Percentiles rank a stretch among this genome's conserved stretches.
Conservation (phyloP, 2,113 vertebrate species). For the Rhinogobius similis region DNA sequence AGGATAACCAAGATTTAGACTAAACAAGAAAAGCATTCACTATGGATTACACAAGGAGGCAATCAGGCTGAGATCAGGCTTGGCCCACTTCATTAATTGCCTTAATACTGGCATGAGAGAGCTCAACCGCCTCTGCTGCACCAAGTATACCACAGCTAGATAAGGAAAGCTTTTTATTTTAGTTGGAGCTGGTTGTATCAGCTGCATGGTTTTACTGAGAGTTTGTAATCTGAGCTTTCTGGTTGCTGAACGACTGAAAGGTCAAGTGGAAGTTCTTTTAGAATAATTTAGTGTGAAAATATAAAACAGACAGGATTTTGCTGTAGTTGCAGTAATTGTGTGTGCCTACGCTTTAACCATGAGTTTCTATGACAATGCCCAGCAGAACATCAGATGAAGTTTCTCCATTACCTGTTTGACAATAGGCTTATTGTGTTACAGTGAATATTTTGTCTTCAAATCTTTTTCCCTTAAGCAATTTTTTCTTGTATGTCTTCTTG, state of each 20-base stretch:
- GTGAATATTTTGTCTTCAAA: neutral
- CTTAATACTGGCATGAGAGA: slow-evolving; percentile 29
- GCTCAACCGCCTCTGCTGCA: slow-evolving; percentile 17
- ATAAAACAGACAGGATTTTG: neutral
- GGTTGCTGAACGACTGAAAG: neutral
- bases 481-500: too few relatives aligned
- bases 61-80: slow-evolving; percentile 24
- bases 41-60: slow-evolving; percentile 38
- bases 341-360: neutral
- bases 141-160: slow-evolving; percentile 3
- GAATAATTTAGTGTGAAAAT: neutral
- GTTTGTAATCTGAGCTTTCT: neutral
- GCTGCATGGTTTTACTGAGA: neutral
- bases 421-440: neutral
- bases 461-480: too few relatives aligned
- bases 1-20: slow-evolving; percentile 11
- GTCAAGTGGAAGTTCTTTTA: neutral
- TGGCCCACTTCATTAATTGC: slow-evolving; percentile 44
- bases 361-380: neutral
- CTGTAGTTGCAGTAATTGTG: neutral
- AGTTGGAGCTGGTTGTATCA: slow-evolving; percentile 17
- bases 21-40: slow-evolving; percentile 27
- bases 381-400: neutral
- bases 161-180: neutral
- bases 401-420: neutral